These are phyloP conservation scores for Takifugu ocellatus DNA, from an alignment of 2,797 vertebrate genomes.

Conservation along the genomic window DNA sequence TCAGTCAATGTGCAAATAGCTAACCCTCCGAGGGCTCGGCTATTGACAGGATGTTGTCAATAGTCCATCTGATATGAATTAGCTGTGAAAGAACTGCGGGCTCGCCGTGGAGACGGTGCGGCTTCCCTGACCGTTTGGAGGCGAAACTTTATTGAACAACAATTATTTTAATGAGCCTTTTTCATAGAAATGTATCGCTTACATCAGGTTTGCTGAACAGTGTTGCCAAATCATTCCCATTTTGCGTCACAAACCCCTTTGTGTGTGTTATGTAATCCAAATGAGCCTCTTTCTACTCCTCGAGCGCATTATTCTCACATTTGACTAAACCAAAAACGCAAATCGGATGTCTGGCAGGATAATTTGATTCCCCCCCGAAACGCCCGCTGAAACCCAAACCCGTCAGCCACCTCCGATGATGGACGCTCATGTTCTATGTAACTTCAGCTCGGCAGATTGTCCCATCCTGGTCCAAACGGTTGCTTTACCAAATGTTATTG, in stretches of 20 bases:
- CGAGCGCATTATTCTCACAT: slow-evolving; percentile 69
- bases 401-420: slow-evolving; percentile 78
- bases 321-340: slow-evolving; percentile 80
- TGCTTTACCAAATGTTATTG: slow-evolving; percentile 78
- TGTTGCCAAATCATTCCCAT: slow-evolving; percentile 29
- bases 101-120: slow-evolving; percentile 71
- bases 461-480: slow-evolving; percentile 81
- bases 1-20: slow-evolving; percentile 91
- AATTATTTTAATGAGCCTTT: slow-evolving; percentile 63
- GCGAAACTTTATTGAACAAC: slow-evolving; percentile 54
- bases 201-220: slow-evolving; percentile 31
- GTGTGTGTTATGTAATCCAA: slow-evolving; percentile 50
- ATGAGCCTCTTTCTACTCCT: slow-evolving; percentile 58
- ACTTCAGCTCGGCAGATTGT: slow-evolving; percentile 73
- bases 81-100: slow-evolving; percentile 78
- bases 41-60: slow-evolving; percentile 91
- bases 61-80: slow-evolving; percentile 87
- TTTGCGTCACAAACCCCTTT: slow-evolving; percentile 29
- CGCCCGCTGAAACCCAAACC: slow-evolving; percentile 75
- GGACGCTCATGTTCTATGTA: slow-evolving; percentile 76
- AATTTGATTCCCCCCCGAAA: slow-evolving; percentile 79
- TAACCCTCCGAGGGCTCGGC: slow-evolving; percentile 82
- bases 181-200: slow-evolving; percentile 57
- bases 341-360: slow-evolving; percentile 82
- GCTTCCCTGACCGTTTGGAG: slow-evolving; percentile 35